Percentiles rank a stretch among this genome's conserved stretches.
Conservation (phyloP, 2,113 vertebrate genomes). For the Gymnorhina tibicen region DNA sequence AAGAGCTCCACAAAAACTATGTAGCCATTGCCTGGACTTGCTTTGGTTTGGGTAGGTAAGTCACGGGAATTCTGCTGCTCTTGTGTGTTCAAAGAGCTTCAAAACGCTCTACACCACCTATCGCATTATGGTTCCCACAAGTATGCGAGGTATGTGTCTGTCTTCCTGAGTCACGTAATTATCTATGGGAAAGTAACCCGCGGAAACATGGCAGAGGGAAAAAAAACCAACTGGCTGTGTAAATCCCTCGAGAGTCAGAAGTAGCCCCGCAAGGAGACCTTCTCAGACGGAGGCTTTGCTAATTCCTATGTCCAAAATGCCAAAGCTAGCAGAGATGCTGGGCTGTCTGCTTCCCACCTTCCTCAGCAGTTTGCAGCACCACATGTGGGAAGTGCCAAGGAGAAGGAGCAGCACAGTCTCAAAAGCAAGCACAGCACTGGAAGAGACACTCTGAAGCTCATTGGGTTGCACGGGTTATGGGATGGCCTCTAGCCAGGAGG, state of each 20-base stretch:
- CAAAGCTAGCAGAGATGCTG: neutral
- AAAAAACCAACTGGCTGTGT: neutral
- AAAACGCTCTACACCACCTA: slow-evolving; percentile 39
- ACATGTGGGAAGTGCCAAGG: rapidly evolving
- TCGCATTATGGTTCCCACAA: neutral
- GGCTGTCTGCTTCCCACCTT: neutral
- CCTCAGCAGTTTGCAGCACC: neutral
- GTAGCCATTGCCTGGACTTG: slow-evolving; percentile 77
- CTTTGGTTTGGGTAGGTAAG: slow-evolving; percentile 66
- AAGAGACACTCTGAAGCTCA: neutral
- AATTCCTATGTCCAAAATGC: neutral
- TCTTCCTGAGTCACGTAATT: slow-evolving; percentile 54
- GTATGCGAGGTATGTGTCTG: neutral
- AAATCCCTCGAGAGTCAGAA: neutral
- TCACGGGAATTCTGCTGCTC: slow-evolving; percentile 63
- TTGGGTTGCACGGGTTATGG: neutral
- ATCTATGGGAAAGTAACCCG: slow-evolving; percentile 9
- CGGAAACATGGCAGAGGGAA: neutral
- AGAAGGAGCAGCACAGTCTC: neutral
- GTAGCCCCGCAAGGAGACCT: neutral
- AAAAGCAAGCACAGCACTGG: neutral
- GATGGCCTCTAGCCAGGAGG: neutral
- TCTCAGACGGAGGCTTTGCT: neutral
- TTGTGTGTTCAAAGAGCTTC: slow-evolving; percentile 58
- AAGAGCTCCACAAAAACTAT: slow-evolving; percentile 69